Evolutionary conservation across 2,113 vertebrate genomes (phyloP).

Genomic region (Mus pahari): DNA sequence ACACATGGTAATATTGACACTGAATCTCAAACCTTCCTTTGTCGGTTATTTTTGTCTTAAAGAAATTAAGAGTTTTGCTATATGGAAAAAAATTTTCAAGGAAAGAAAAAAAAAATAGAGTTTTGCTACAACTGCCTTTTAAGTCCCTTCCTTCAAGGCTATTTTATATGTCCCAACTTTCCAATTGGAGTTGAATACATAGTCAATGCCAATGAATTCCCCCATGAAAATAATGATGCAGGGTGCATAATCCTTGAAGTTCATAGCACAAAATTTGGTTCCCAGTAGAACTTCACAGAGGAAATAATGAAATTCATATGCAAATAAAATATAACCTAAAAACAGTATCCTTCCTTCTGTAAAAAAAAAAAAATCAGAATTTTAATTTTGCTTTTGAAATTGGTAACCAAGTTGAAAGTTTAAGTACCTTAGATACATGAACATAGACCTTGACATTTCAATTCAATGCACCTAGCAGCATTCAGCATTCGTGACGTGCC

Average conservation of each 20-base stretch:
- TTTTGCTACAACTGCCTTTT: slow-evolving; percentile 38
- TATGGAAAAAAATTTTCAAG: too few species aligned
- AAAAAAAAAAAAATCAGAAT: slow-evolving; percentile 51
- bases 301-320: slow-evolving; percentile 30
- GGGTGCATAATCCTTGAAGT: slow-evolving; percentile 30
- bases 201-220: neutral
- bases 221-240: slow-evolving; percentile 32
- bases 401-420: slow-evolving; percentile 33
- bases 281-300: neutral
- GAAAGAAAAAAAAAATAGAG: too few species aligned
- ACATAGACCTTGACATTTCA: slow-evolving; percentile 26
- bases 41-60: slow-evolving; percentile 59
- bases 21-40: slow-evolving; percentile 65
- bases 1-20: slow-evolving; percentile 38
- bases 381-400: slow-evolving; percentile 18
- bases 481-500: neutral
- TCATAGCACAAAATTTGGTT: slow-evolving; percentile 31
- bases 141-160: neutral
- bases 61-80: slow-evolving; percentile 23
- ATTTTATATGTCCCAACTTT: slow-evolving; percentile 52
- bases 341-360: neutral
- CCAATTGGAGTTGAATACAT: slow-evolving; percentile 20
- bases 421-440: neutral
- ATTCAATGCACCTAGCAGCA: slow-evolving; percentile 20
- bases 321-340: slow-evolving; percentile 17